Percentiles rank a stretch among this genome's conserved stretches.
Conservation (phyloP, 2,888 invertebrate species). For the Saturnia japonica region DNA sequence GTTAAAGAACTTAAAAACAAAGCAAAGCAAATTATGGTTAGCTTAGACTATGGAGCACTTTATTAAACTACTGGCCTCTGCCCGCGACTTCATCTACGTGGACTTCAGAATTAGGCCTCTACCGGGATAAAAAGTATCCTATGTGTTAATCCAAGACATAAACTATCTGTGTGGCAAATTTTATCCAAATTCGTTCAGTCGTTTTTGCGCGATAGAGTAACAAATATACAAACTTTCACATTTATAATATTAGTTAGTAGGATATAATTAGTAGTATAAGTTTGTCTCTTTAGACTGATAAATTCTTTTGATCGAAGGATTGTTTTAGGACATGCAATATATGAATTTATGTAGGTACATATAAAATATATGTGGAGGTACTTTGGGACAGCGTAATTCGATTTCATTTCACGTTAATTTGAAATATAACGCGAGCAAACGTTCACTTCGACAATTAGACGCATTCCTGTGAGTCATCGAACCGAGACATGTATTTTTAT, state of each 20-base stretch:
- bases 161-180: no score
- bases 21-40: neutral
- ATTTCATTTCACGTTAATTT: slow-evolving; percentile 63
- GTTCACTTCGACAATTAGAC: slow-evolving; percentile 70
- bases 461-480: slow-evolving; percentile 76
- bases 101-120: no score
- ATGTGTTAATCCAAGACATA: no score
- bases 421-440: slow-evolving; percentile 66
- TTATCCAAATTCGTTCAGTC: no score
- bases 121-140: no score
- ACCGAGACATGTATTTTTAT: slow-evolving; percentile 73
- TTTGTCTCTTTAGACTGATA: neutral
- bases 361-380: neutral
- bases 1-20: neutral
- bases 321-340: neutral
- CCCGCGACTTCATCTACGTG: no score
- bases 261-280: neutral
- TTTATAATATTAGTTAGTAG: no score
- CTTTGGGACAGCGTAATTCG: slow-evolving; percentile 26
- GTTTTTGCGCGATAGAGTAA: no score
- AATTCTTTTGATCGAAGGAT: neutral
- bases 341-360: neutral
- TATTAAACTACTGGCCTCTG: neutral
- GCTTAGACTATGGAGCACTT: neutral
- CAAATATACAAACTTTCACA: no score